Base-by-base conservation (phyloP, 2,888 invertebrate genomes). In the Clunio marinus region DNA sequence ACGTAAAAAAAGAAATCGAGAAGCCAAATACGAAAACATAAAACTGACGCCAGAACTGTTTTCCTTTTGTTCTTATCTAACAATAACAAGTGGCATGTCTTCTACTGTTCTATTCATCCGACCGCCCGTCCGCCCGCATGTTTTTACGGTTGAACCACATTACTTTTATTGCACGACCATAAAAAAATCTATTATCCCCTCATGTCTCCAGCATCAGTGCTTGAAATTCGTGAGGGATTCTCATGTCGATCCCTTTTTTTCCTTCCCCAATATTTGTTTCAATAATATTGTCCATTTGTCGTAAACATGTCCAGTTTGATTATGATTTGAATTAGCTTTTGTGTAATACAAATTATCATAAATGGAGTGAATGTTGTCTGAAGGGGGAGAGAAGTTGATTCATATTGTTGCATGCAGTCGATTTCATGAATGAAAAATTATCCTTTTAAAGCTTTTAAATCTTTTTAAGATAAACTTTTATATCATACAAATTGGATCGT, bases 101-200 rank as follows among this genome's bases (percentile, higher is more conserved):
- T 17, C 32, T n/a, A 7, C 45, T 45, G 3, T 32, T 32, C 15
- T 45, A 4, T 4, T 45, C 45, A 3, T 59, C 41, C 37, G 2
- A 10, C 25, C 63, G n/a, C 45, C 28, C 17, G 10, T 46, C 37
- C 24, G 63, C 32, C 25, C 25, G 32, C 28, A 63, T 45, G 63
- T 46, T 63, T 60, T 63, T 63, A 63, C 63, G 45, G 63, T 45
- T 63, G 63, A 62, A 63, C 63, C 63, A 62, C 63, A 63, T 63
- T 63, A 63, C 25, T 63, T 63, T 63, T 63, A 63, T 63, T 63
- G 24, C 46, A n/a, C 22, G 22, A 46, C 37, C 63, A 63, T 63
- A 63, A 63, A 63, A 63, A 27, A 63, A 63, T 63, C 63, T 63
- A 63, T 63, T 63, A 63, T 63, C 45, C 45, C 45, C 27, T 46